A percentile compares a stretch with the other conserved stretches of the same genome.
phyloP scores from a whole-genome alignment of 2,797 vertebrate genomes.

The Lateolabrax maculatus region DNA sequence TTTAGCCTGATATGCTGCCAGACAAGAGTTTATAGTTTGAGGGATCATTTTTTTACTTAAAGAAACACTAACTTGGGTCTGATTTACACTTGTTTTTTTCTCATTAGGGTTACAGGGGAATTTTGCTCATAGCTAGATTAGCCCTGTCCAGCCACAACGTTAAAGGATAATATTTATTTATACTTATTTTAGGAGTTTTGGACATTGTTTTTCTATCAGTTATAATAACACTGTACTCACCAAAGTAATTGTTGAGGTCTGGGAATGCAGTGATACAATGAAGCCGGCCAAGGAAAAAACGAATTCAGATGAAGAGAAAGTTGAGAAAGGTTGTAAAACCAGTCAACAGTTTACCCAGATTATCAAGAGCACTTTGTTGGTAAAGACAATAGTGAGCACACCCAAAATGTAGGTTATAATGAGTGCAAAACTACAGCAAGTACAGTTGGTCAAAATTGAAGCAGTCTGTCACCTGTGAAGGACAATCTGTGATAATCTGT shows the following conservation, averaged over 20 bases:
- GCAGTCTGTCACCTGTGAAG: neutral
- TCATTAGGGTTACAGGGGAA: neutral
- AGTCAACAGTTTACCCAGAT: neutral
- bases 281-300: neutral
- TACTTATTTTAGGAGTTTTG: conserved; percentile 11
- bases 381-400: conserved; percentile 6
- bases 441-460: conserved; percentile 11
- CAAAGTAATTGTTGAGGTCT: conserved; percentile 13
- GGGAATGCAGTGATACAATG: neutral
- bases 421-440: neutral
- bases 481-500: neutral
- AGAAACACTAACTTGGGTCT: conserved; percentile 27
- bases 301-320: neutral
- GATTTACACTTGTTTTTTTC: conserved; percentile 12
- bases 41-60: neutral
- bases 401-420: neutral
- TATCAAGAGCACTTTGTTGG: conserved; percentile 10
- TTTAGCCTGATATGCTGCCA: conserved; percentile 10
- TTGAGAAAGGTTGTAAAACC: neutral
- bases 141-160: conserved; percentile 2
- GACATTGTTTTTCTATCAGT: neutral
- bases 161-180: conserved; percentile 27
- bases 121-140: conserved; percentile 16
- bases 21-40: neutral
- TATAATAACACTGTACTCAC: conserved; percentile 6